phyloP scores from a whole-genome alignment of 2,888 invertebrate genomes.

The Diarsia brunnea region DNA sequence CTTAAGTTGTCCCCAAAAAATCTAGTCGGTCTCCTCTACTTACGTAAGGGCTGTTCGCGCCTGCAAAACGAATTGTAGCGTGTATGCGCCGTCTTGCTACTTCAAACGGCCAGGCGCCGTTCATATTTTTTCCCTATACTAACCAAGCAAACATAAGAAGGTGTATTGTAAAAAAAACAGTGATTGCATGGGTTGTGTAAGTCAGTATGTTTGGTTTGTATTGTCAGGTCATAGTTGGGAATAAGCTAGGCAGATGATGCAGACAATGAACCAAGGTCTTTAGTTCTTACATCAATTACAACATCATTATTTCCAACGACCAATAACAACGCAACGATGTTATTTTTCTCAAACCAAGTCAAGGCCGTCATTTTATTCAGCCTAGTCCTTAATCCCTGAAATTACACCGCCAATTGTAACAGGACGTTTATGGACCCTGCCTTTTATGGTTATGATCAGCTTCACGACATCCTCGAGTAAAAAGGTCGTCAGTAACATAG shows the following conservation, averaged over 20 bases:
- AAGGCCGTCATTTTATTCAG: constrained; percentile 28
- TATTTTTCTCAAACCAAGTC: constrained; percentile 44
- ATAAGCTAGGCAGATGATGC: not conserved
- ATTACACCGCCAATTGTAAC: constrained; percentile 41
- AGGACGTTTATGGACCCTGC: constrained; percentile 37
- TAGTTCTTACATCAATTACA: not conserved
- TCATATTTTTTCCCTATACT: not conserved
- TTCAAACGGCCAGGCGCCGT: not conserved
- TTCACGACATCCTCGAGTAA: constrained; percentile 38
- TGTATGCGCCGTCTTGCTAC: not conserved
- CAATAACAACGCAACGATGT: constrained; percentile 12
- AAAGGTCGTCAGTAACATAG: constrained; percentile 28
- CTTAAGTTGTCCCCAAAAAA: not conserved
- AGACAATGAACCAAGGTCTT: not conserved
- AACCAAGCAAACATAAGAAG: no score
- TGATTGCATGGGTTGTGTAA: no score
- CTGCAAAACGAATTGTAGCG: not conserved
- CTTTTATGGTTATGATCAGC: constrained; percentile 43
- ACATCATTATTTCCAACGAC: constrained; percentile 1
- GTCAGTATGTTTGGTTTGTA: no score
- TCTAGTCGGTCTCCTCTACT: not conserved
- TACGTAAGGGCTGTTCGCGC: not conserved
- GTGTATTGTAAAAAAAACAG: no score
- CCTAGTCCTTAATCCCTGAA: constrained; percentile 34
- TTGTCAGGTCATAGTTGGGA: no score